Conservation (phyloP, 2,113 vertebrate species). For the Lepus americanus region DNA sequence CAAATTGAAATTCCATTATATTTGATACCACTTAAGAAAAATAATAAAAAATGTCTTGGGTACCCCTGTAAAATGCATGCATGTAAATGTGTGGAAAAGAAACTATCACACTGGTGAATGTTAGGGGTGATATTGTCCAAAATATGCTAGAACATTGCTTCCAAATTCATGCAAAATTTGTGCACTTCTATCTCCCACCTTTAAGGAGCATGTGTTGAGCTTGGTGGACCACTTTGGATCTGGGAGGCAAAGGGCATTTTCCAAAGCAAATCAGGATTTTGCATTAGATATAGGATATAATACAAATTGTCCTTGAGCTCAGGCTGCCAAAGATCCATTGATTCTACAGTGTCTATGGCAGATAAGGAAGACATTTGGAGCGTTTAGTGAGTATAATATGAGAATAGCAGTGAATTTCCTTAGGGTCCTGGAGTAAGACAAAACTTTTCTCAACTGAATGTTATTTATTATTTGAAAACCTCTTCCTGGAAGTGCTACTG, state of each 20-base stretch:
- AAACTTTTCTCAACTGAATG: not conserved
- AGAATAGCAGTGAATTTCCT: not conserved
- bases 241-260: not conserved
- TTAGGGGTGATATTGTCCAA: not conserved
- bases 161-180: not conserved
- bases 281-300: not conserved
- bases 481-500: not conserved
- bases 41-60: not conserved
- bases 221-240: not conserved
- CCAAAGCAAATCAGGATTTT: not conserved
- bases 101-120: no score
- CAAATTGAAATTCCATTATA: not conserved
- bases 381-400: not conserved
- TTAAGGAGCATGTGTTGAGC: not conserved
- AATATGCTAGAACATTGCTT: not conserved
- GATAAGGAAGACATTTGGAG: not conserved
- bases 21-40: not conserved
- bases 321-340: not conserved
- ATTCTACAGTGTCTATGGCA: not conserved
- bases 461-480: constrained; percentile 15
- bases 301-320: not conserved
- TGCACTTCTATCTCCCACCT: not conserved
- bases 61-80: not conserved
- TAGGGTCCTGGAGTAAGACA: not conserved
- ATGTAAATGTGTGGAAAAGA: not conserved